phyloP scores from a whole-genome alignment of 2,888 invertebrate species.

The Eristalis arbustorum region DNA sequence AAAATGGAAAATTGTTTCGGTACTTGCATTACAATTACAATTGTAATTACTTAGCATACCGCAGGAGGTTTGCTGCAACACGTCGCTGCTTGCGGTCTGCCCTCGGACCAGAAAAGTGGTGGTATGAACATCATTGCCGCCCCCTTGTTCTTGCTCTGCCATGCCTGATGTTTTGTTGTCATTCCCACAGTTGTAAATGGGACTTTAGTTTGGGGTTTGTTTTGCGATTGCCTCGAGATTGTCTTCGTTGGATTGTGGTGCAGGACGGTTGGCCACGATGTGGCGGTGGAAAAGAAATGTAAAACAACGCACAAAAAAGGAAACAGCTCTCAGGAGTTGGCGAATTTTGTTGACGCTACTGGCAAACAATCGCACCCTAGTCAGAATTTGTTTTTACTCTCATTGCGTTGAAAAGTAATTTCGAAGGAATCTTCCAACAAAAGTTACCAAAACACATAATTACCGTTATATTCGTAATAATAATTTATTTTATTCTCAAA shows the following conservation, averaged over 20 bases:
- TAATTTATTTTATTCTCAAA: neutral
- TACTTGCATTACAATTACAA: slow-evolving; percentile 25
- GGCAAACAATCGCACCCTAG: slow-evolving; percentile 23
- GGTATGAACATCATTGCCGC: neutral
- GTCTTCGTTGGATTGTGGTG: neutral
- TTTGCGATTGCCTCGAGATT: slow-evolving; percentile 29
- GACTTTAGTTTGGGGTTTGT: slow-evolving; percentile 35
- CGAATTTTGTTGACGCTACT: slow-evolving; percentile 9
- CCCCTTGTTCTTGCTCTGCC: neutral
- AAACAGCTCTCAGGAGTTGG: slow-evolving; percentile 6
- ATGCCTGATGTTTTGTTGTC: neutral
- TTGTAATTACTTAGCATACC: slow-evolving; percentile 50
- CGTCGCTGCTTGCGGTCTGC: neutral
- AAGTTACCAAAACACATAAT: slow-evolving; percentile 13
- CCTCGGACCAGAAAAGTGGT: neutral
- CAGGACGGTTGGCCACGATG: neutral
- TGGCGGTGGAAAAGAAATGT: too few relatives aligned
- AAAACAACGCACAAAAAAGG: neutral
- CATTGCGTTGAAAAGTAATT: slow-evolving; percentile 8
- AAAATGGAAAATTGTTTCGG: slow-evolving; percentile 32
- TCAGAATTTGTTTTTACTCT: neutral
- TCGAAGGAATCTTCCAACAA: neutral
- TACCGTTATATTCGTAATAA: neutral
- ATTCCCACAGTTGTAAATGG: slow-evolving; percentile 19
- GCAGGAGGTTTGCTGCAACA: neutral